Percentiles rank a stretch among this genome's conserved stretches.
Evolutionary conservation across 2,888 invertebrate genomes (phyloP).

Genomic region (Ormyrus rosae): DNA sequence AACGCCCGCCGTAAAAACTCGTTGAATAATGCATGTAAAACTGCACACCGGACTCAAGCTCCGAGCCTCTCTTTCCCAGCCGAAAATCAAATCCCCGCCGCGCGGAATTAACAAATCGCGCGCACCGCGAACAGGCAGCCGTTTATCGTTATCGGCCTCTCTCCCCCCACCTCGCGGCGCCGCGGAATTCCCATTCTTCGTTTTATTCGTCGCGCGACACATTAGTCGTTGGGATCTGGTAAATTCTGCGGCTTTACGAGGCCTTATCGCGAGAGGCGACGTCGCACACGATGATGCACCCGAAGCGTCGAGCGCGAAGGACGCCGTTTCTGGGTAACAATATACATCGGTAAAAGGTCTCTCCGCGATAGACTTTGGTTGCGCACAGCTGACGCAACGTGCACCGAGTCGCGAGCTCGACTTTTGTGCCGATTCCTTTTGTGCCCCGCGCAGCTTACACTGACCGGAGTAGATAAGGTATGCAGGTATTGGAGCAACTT

Average conservation of each 20-base stretch:
- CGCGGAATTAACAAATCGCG: no score
- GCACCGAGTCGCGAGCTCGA: not conserved
- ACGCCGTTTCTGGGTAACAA: conserved; percentile 26
- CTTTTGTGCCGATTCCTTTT: conserved; percentile 8
- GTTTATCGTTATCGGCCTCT: no score
- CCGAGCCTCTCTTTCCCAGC: no score
- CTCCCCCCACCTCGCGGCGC: no score
- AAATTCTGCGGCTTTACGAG: no score
- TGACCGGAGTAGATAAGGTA: not conserved
- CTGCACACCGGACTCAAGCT: not conserved
- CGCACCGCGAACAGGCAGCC: no score
- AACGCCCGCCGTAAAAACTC: not conserved
- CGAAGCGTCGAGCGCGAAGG: not conserved
- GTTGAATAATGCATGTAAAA: conserved; percentile 8
- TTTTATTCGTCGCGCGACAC: no score
- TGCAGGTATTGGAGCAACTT: no score
- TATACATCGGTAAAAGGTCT: conserved; percentile 4
- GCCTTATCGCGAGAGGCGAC: conserved; percentile 14
- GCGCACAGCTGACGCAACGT: not conserved
- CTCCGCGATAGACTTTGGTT: not conserved
- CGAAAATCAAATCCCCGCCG: no score
- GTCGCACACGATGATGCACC: not conserved
- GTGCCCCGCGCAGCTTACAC: not conserved
- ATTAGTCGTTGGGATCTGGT: no score
- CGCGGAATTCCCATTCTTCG: no score